Conservation (phyloP, 2,888 invertebrate species). For the Thecophora atra region DNA sequence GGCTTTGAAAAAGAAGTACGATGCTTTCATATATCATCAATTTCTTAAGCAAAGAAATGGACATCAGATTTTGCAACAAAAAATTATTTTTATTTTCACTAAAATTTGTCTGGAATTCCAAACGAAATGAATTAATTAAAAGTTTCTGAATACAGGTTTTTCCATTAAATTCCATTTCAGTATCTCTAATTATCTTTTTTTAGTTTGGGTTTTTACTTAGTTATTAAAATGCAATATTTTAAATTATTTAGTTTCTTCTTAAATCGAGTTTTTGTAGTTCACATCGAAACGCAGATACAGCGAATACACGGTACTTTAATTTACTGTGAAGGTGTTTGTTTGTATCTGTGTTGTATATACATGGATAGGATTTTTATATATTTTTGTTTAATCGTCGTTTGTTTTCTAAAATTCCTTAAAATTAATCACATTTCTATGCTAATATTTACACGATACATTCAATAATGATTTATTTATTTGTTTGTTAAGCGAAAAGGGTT, state of each 20-base stretch:
- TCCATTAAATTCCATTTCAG: neutral
- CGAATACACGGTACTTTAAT: neutral
- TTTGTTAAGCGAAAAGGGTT: neutral
- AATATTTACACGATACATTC: neutral
- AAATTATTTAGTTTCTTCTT: neutral
- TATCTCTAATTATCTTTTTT: too few species aligned
- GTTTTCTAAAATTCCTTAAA: neutral
- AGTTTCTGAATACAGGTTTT: conserved; percentile 6
- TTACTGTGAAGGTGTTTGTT: neutral
- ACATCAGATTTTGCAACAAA: conserved; percentile 16
- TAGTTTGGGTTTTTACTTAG: too few species aligned
- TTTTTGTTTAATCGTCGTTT: neutral
- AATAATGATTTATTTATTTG: neutral
- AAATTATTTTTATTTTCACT: conserved; percentile 32
- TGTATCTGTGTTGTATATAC: neutral
- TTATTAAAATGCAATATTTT: too few species aligned
- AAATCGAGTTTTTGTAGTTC: neutral
- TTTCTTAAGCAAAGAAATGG: too few species aligned
- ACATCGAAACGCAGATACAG: neutral
- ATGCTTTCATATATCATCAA: too few species aligned
- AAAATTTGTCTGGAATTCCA: neutral
- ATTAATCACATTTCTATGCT: neutral
- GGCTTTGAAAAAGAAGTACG: neutral
- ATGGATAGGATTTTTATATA: neutral
- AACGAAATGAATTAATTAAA: neutral